Conservation (phyloP, 2,113 vertebrate genomes). For the Dissostichus mawsoni region DNA sequence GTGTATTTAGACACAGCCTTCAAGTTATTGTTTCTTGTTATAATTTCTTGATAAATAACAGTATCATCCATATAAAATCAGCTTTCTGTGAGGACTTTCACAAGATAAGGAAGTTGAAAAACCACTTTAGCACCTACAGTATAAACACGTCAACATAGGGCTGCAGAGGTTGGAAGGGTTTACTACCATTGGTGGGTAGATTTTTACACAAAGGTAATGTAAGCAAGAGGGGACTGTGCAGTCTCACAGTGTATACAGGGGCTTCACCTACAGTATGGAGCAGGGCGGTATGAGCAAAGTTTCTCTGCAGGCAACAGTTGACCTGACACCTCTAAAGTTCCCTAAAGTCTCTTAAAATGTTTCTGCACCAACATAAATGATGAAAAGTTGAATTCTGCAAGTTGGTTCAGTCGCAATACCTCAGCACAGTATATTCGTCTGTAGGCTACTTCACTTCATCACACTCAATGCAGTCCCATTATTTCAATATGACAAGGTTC, state of each 20-base stretch:
- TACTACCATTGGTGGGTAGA: background rate
- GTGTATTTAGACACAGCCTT: background rate
- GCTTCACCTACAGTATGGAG: background rate
- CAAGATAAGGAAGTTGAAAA: too few species aligned
- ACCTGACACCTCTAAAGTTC: background rate
- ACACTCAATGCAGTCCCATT: background rate
- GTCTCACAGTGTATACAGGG: constrained; percentile 33
- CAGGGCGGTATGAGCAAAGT: background rate
- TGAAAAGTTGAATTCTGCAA: background rate
- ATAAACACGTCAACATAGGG: too few species aligned
- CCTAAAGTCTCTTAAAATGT: background rate
- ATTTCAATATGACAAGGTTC: background rate
- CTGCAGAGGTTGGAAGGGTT: background rate
- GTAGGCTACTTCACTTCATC: background rate
- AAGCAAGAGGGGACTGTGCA: constrained; percentile 28
- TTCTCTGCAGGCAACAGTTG: constrained; percentile 12
- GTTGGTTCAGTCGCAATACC: background rate
- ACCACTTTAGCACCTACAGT: too few species aligned
- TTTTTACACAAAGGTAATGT: constrained; percentile 11
- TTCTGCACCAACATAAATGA: background rate
- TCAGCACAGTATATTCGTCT: background rate
- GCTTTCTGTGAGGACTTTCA: background rate
- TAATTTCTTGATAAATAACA: background rate
- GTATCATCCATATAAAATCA: background rate
- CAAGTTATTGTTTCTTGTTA: background rate